Conservation (phyloP, 2,113 vertebrate species). For the Benitochromis conjunctus region DNA sequence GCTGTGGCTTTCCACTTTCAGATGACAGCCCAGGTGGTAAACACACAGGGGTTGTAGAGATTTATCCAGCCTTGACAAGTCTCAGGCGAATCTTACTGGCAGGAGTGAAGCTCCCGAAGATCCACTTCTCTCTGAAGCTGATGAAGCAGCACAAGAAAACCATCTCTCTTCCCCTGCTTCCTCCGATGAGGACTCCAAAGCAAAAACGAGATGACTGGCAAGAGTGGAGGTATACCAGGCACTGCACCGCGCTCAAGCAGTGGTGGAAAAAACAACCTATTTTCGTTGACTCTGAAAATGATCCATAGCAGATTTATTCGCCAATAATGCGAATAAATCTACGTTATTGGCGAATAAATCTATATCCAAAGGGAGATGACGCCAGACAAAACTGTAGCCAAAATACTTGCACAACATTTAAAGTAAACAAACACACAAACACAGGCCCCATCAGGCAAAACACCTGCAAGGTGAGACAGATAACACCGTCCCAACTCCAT, state of each 20-base stretch:
- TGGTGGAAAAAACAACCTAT: fast-evolving
- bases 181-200: fast-evolving
- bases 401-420: fast-evolving
- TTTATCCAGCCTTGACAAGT: background rate
- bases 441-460: background rate
- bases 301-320: background rate
- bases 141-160: fast-evolving
- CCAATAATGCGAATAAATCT: background rate
- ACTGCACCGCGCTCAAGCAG: fast-evolving
- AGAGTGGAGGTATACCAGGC: background rate
- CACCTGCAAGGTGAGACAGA: background rate
- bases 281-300: fast-evolving
- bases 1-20: fast-evolving
- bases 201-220: fast-evolving
- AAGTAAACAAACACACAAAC: background rate
- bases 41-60: background rate
- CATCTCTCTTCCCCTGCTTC: background rate
- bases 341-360: too few relatives aligned
- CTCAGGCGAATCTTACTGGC: fast-evolving
- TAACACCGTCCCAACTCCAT: fast-evolving
- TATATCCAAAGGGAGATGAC: fast-evolving
- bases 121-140: fast-evolving
- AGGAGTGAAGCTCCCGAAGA: background rate
- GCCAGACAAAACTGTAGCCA: background rate
- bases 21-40: too few relatives aligned